A percentile compares a stretch with the other conserved stretches of the same genome.
phyloP scores from a whole-genome alignment of 2,113 vertebrate genomes.

The Pelodiscus sinensis region DNA sequence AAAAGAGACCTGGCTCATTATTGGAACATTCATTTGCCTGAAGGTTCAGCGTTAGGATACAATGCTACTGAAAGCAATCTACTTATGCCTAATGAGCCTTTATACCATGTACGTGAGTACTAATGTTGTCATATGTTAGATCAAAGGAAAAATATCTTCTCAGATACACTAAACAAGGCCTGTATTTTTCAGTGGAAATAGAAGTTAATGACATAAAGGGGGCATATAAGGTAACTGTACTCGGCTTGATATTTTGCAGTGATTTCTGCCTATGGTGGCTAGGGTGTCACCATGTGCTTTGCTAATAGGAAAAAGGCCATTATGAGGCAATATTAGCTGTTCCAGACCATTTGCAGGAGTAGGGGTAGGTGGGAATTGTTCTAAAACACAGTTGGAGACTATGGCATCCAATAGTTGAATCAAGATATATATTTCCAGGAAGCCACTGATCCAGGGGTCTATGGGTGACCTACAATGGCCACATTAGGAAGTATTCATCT shows the following conservation, averaged over 20 bases:
- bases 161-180: conserved; percentile 30
- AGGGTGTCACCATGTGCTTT: neutral
- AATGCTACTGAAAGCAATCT: conserved; percentile 36
- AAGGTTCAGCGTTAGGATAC: neutral
- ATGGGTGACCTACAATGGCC: neutral
- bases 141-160: conserved; percentile 39
- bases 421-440: fast-evolving
- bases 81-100: conserved; percentile 39
- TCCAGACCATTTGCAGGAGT: neutral
- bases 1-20: conserved; percentile 55
- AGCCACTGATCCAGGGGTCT: neutral
- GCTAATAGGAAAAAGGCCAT: neutral
- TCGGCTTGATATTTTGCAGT: neutral
- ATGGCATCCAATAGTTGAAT: neutral
- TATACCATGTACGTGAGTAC: neutral
- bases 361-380: neutral
- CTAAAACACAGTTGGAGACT: neutral
- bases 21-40: conserved; percentile 41
- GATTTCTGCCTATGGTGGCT: neutral
- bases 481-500: neutral
- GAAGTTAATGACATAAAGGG: neutral
- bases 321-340: neutral
- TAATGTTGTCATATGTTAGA: neutral
- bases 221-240: neutral
- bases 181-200: conserved; percentile 48